Evolutionary conservation across 2,797 vertebrate genomes (phyloP).

Genomic region (Acanthurus leucopareius): DNA sequence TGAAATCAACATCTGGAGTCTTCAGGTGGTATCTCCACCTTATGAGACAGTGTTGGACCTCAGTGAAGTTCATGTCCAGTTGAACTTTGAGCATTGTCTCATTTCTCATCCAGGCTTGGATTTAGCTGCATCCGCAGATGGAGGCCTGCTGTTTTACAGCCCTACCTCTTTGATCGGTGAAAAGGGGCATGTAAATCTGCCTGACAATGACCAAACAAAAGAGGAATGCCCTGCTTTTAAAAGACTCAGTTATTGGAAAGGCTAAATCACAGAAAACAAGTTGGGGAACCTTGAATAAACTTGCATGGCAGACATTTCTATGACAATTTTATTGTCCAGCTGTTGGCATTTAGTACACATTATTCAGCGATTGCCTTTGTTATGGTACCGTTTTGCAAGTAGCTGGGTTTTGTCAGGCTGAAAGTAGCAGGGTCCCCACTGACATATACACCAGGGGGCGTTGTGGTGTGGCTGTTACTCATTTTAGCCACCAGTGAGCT

Average conservation of each 20-base stretch:
- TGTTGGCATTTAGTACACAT: background rate
- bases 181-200: conserved; percentile 27
- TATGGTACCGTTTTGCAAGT: too few species aligned
- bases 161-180: background rate
- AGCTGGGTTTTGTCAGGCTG: too few species aligned
- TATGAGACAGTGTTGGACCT: background rate
- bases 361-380: background rate
- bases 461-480: too few species aligned
- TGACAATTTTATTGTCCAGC: background rate
- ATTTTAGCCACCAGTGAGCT: too few species aligned
- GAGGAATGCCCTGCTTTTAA: background rate
- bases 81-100: background rate
- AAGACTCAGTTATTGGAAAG: background rate
- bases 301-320: background rate
- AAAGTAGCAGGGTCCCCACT: too few species aligned
- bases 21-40: background rate
- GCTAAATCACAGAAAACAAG: conserved; percentile 17
- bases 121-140: background rate
- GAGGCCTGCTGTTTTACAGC: conserved; percentile 12
- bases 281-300: background rate
- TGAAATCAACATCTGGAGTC: background rate
- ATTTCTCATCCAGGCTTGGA: background rate
- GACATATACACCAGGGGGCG: too few species aligned
- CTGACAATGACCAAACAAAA: background rate
- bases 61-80: background rate